Evolutionary conservation across 2,888 invertebrate species (phyloP), one percentile per base, ranked within the genome.

Genomic region (Papilio elwesi): DNA sequence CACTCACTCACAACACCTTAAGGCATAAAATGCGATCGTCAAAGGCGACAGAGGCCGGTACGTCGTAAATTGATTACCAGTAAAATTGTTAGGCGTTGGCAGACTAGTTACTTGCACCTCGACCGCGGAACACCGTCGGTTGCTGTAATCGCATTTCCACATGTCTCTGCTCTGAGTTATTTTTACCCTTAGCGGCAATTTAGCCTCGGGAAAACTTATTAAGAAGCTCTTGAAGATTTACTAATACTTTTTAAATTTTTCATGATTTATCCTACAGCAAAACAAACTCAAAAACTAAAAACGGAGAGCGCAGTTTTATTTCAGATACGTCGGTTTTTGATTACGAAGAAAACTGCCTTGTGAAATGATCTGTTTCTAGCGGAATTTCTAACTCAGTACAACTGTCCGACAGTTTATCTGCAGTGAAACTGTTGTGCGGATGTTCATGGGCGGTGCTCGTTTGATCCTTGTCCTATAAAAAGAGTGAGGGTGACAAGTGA

Each of bases 21-120:
- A n/a, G 49, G 26, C 12, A 43, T 51, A 70, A 79, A 77, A 78
- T 38, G 38, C n/a, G 59, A 59, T 38, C 59, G 13, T 57, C 13
- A 13, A n/a, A 59, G n/a, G 38, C 57, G 57, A 57, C 59, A 38
- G 38, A 38, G 53, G 11, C 15, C 52, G 52, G 57, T 12, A 59
- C 38, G 78, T 75, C 77, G 82, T 90, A 91, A 92, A 90, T 86
- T 90, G 90, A 91, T 92, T 90, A 91, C 86, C 83, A 87, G 87
- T 89, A 88, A 90, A 90, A 89, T 82, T 87, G 89, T 90, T 90
- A 87, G 84, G 80, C 85, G 83, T 83, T 82, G 83, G 83, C 80
- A 74, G 78, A 85, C 88, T 90, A 88, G 88, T 91, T 91, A 91
- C 87, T 85, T 87, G 90, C 90, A 85, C 89, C 90, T 88, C 79